Evolutionary conservation across 2,888 invertebrate genomes (phyloP), one percentile per base, ranked within the genome.

Genomic region (Acleris laterana): DNA sequence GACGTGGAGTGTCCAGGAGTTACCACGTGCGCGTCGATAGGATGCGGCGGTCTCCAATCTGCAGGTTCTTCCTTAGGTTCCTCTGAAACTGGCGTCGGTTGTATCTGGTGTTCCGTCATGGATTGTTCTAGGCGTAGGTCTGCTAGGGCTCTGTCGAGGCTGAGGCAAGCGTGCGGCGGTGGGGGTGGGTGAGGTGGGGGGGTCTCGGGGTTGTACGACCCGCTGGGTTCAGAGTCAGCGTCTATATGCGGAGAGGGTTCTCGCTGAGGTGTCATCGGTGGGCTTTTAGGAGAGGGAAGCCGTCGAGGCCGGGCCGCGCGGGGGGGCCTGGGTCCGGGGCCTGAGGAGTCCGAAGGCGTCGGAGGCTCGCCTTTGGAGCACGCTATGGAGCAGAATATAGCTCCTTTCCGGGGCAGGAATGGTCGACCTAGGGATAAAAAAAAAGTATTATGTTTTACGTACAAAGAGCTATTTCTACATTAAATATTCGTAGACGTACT

Each of bases 311-410:
- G 92, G 22, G 94, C 91, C 5, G 93, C 93, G 63, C 95, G 92
- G 6, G 95, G 94, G 0, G 95, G 95, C n/a, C 95, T 89, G 53
- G 94, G 94, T 38, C 95, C 95, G 0, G 95, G 95, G 0, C 96
- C 96, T 0, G 96, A 97, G 72, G 96, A 96, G 79, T 97, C 97
- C 0, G 96, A 96, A 0, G 97, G 96, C 79, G 97, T 97, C 3
- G 97, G 97, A 0, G 97, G 97, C 82, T 97, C 97, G 2, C 97
- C 97, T 89, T 98, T 97, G 73, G 98, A 98, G 85, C 99, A 99
- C 0, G 98, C 97, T 75, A 98, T 97, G 38, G 98, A 98, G 86
- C 99, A 99, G 89, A 97, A 99, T 80, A 99, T 98, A 70, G 97
- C 97, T 32, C 98, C 98, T 74, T 98, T 95, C 25, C 98, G 94